phyloP scores from a whole-genome alignment of 92 coral and sea anemone species.

The Montipora capitata region DNA sequence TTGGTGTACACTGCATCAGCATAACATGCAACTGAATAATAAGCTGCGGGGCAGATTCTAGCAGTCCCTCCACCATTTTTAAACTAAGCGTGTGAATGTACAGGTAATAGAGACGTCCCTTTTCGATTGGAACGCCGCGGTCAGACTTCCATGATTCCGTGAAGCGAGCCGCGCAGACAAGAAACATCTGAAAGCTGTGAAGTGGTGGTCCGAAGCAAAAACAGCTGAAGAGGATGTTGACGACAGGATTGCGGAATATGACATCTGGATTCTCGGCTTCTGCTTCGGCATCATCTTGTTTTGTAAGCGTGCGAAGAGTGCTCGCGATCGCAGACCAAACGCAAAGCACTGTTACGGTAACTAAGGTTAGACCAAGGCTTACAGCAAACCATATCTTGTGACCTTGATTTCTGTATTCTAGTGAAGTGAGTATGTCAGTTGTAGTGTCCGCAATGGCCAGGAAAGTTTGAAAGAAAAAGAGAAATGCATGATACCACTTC shows the following conservation, averaged over 20 bases:
- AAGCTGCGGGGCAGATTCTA: slow-evolving; percentile 52
- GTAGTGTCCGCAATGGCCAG: slow-evolving; percentile 36
- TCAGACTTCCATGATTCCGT: slow-evolving; percentile 26
- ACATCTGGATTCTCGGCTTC: slow-evolving; percentile 27
- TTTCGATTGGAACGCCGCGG: slow-evolving; percentile 24
- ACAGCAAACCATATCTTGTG: slow-evolving; percentile 17
- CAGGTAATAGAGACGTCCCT: slow-evolving; percentile 51
- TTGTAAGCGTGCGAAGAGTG: slow-evolving; percentile 9
- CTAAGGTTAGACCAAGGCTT: slow-evolving; percentile 18
- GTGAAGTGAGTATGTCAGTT: slow-evolving; percentile 29
- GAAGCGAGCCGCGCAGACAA: slow-evolving; percentile 43
- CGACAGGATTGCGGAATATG: slow-evolving; percentile 25
- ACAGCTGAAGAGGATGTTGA: slow-evolving; percentile 25
- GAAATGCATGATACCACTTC: slow-evolving; percentile 54
- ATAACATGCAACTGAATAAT: slow-evolving; percentile 43
- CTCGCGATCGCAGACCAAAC: slow-evolving; percentile 53
- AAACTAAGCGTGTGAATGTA: slow-evolving; percentile 35
- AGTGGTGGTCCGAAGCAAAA: slow-evolving; percentile 41
- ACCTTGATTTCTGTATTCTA: neutral
- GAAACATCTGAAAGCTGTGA: slow-evolving; percentile 44
- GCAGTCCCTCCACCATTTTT: slow-evolving; percentile 51
- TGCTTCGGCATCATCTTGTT: slow-evolving; percentile 10
- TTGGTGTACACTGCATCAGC: neutral
- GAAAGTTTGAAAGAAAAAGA: slow-evolving; percentile 52
- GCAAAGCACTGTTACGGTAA: slow-evolving; percentile 1